A percentile compares a stretch with the other conserved stretches of the same genome.
Conservation (phyloP, 2,888 invertebrate species). For the Acleris literana region DNA sequence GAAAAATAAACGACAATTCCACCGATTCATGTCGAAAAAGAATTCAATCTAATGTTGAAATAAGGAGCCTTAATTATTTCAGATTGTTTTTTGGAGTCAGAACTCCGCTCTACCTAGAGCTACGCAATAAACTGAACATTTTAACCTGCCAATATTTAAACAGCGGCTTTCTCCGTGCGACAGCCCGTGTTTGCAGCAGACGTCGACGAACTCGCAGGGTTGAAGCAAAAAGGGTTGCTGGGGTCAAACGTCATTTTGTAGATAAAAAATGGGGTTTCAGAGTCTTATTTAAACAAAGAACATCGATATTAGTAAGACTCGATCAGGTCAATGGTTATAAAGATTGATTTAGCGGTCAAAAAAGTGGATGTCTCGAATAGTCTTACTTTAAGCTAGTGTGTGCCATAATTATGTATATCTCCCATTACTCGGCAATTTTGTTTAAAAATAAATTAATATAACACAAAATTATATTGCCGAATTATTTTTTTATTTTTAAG, state of each 20-base stretch:
- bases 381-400: too few species aligned
- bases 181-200: not conserved
- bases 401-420: too few species aligned
- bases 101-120: too few species aligned
- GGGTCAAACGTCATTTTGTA: constrained; percentile 13
- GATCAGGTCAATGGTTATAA: too few species aligned
- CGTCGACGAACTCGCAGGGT: constrained; percentile 22
- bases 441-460: too few species aligned
- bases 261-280: not conserved
- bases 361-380: too few species aligned
- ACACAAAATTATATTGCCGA: too few species aligned
- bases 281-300: constrained; percentile 1
- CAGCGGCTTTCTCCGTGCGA: not conserved
- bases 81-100: not conserved
- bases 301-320: too few species aligned
- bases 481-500: too few species aligned
- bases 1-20: too few species aligned
- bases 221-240: not conserved
- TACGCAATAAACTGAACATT: not conserved
- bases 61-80: not conserved
- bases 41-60: not conserved
- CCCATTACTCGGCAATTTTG: too few species aligned
- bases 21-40: not conserved
- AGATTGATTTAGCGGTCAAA: too few species aligned
- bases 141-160: not conserved